Evolutionary conservation across 1,140 invertebrate species (phyloP).

Genomic region (Bathynomus jamesi): DNA sequence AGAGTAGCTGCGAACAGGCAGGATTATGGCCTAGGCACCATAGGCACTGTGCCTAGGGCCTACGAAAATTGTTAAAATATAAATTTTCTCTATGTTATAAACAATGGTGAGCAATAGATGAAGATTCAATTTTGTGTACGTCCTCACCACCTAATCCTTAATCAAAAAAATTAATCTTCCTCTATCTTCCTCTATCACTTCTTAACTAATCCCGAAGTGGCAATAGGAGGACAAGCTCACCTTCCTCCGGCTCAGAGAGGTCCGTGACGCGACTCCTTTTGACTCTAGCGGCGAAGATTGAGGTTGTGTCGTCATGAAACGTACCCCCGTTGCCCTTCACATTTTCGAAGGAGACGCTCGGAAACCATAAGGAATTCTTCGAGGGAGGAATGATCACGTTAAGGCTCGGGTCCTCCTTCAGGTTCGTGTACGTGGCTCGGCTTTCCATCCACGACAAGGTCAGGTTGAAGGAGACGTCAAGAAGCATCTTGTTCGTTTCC

Average conservation of each 20-base stretch:
- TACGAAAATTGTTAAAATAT: too few relatives aligned
- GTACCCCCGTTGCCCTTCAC: not conserved
- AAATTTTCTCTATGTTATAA: too few relatives aligned
- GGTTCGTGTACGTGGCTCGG: slow-evolving; percentile 23
- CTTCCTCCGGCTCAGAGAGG: not conserved
- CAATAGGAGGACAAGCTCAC: too few relatives aligned
- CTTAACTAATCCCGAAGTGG: too few relatives aligned
- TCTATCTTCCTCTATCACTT: too few relatives aligned
- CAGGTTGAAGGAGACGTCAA: slow-evolving; percentile 23
- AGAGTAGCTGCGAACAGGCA: too few relatives aligned
- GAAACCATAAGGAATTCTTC: not conserved
- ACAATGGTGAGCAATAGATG: too few relatives aligned
- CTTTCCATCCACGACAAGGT: slow-evolving; percentile 22
- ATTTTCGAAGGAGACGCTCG: slow-evolving; percentile 7
- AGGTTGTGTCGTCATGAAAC: not conserved
- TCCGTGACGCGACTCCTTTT: not conserved
- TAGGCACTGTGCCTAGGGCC: too few relatives aligned
- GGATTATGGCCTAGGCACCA: too few relatives aligned
- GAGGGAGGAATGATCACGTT: not conserved
- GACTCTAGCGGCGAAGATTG: not conserved
- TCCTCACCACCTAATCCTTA: too few relatives aligned
- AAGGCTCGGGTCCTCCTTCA: slow-evolving; percentile 16
- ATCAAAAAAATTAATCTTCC: too few relatives aligned
- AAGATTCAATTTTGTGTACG: too few relatives aligned
- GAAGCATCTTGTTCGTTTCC: slow-evolving; percentile 8